Evolutionary conservation across 2,888 invertebrate genomes (phyloP).

Genomic region (Gari tellinella): DNA sequence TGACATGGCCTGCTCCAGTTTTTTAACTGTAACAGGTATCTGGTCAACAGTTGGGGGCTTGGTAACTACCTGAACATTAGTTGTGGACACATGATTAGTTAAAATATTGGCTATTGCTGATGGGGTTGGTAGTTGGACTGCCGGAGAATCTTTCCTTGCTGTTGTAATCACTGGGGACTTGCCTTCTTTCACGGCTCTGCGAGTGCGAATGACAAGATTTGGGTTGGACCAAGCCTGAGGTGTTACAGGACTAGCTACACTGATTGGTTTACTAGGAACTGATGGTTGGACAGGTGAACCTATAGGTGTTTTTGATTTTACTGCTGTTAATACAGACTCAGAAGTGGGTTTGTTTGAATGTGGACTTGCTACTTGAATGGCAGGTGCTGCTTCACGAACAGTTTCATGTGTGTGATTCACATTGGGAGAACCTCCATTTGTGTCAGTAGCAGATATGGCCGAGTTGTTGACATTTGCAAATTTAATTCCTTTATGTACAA

Average conservation of each 20-base stretch:
- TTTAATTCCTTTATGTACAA: neutral
- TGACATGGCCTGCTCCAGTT: slow-evolving; percentile 5
- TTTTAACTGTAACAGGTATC: slow-evolving; percentile 1
- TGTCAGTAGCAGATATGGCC: neutral
- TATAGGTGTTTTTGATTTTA: neutral
- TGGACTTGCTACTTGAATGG: too few relatives aligned
- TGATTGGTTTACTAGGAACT: neutral
- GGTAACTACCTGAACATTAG: slow-evolving; percentile 1
- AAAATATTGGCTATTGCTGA: neutral
- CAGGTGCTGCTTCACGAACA: too few relatives aligned
- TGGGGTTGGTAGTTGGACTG: slow-evolving; percentile 22
- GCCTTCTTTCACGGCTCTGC: slow-evolving; percentile 65
- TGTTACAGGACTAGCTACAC: slow-evolving; percentile 31
- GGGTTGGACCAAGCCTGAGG: slow-evolving; percentile 84
- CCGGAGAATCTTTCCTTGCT: slow-evolving; percentile 5
- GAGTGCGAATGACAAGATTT: slow-evolving; percentile 83
- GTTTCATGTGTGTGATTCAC: too few relatives aligned
- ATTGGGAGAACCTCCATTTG: neutral
- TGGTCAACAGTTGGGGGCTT: too few relatives aligned
- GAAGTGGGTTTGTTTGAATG: too few relatives aligned
- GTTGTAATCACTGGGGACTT: slow-evolving; percentile 27
- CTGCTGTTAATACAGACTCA: too few relatives aligned
- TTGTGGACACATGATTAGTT: slow-evolving; percentile 10
- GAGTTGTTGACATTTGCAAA: neutral
- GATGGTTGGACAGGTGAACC: neutral